Conservation (phyloP, 2,113 vertebrate species). For the Cynoglossus semilaevis region DNA sequence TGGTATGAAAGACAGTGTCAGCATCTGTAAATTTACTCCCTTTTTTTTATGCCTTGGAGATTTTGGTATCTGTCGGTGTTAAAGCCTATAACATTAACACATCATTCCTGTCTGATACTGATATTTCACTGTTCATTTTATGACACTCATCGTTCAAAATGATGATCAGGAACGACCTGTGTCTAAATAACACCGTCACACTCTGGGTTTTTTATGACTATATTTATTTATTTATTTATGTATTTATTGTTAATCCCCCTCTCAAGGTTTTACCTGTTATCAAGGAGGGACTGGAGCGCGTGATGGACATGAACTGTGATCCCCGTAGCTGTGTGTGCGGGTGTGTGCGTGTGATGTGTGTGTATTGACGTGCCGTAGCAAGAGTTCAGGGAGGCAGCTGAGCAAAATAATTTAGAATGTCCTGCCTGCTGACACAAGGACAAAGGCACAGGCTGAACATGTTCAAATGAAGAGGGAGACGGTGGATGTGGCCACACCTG, state of each 20-base stretch:
- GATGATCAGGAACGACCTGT: no score
- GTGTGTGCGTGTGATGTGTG: slow-evolving; percentile 73
- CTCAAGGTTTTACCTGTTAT: slow-evolving; percentile 37
- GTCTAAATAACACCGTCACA: no score
- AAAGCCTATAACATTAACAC: no score
- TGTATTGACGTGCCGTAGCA: slow-evolving; percentile 79
- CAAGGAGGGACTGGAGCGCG: slow-evolving; percentile 55
- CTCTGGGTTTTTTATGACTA: no score
- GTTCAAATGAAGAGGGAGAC: slow-evolving; percentile 74
- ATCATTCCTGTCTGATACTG: no score
- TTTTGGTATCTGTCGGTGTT: background rate
- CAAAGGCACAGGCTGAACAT: slow-evolving; percentile 76
- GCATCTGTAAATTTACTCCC: slow-evolving; percentile 13
- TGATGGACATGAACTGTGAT: slow-evolving; percentile 68
- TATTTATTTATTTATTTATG: background rate
- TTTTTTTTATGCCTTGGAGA: background rate
- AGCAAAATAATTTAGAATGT: slow-evolving; percentile 82
- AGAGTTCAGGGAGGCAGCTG: slow-evolving; percentile 81
- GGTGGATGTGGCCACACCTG: slow-evolving; percentile 73
- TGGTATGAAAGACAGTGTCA: slow-evolving; percentile 9
- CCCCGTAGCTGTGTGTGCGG: slow-evolving; percentile 53
- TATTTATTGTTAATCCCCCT: slow-evolving; percentile 10
- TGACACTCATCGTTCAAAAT: no score
- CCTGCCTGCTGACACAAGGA: slow-evolving; percentile 83
- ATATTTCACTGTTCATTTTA: background rate